These are phyloP conservation scores for Ophion costatus DNA, from an alignment of 2,888 invertebrate species.

Conservation along the genomic window DNA sequence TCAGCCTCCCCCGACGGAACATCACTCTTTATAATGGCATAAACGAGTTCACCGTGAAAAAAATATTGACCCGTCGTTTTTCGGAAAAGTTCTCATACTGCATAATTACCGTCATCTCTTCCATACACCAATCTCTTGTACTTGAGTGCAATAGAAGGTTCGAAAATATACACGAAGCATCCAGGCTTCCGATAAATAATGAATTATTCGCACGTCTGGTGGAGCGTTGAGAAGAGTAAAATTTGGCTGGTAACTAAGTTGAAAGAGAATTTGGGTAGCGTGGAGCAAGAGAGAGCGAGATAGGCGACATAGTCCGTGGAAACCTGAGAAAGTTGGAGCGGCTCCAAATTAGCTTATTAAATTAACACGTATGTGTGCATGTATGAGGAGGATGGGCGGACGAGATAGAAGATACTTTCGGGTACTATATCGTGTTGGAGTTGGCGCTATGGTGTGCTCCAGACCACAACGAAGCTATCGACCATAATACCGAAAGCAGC, in stretches of 20 bases:
- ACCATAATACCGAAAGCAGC: constrained; percentile 27
- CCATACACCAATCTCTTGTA: not conserved
- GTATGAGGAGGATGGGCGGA: constrained; percentile 24
- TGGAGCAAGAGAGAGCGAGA: constrained; percentile 39
- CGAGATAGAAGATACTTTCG: constrained; percentile 49
- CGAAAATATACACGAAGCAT: constrained; percentile 3
- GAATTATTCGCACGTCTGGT: constrained; percentile 72
- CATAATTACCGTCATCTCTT: not conserved
- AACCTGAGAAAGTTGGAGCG: constrained; percentile 75
- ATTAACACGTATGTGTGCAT: constrained; percentile 75
- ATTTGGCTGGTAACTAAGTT: constrained; percentile 70
- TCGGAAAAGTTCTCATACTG: too few species aligned
- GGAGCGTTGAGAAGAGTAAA: constrained; percentile 63
- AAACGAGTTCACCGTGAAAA: too few species aligned
- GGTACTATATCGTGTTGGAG: constrained; percentile 22
- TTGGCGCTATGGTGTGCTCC: constrained; percentile 53
- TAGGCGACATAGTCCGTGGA: constrained; percentile 68
- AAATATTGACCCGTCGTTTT: too few species aligned
- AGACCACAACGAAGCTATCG: constrained; percentile 46
- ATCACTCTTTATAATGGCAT: too few species aligned
- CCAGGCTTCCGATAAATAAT: constrained; percentile 73
- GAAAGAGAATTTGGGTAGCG: constrained; percentile 16
- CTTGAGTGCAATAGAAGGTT: not conserved
- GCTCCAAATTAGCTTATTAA: constrained; percentile 82
- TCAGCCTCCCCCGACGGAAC: too few species aligned